These are phyloP conservation scores for Drosophila anomelani DNA, from an alignment of 2,888 invertebrate species.

Conservation along the genomic window DNA sequence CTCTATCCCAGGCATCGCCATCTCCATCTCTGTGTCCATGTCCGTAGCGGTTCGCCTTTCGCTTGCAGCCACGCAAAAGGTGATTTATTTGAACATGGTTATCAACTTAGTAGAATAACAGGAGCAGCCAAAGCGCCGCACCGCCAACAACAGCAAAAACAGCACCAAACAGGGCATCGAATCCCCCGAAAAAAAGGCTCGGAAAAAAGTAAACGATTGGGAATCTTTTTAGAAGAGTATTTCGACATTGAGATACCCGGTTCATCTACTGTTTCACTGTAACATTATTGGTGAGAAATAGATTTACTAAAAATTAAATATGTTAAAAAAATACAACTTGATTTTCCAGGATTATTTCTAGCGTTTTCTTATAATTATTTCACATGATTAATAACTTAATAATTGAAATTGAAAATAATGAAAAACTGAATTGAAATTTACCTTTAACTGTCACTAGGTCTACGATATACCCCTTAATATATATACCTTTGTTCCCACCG, in stretches of 20 bases:
- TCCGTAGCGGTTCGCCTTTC: conserved; percentile 66
- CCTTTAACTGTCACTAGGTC: too few relatives aligned
- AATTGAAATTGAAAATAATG: too few relatives aligned
- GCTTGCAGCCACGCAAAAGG: conserved; percentile 82
- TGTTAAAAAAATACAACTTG: neutral
- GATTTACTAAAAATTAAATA: neutral
- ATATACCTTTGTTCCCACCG: neutral
- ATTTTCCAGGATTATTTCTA: too few relatives aligned
- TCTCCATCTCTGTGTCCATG: conserved; percentile 40
- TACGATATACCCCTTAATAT: conserved; percentile 9
- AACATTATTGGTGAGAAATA: neutral
- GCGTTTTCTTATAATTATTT: too few relatives aligned
- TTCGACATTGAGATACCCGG: neutral
- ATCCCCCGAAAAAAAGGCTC: conserved; percentile 37
- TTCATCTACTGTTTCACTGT: neutral
- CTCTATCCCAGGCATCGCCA: conserved; percentile 15
- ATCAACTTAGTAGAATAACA: conserved; percentile 84
- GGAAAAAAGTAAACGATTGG: conserved; percentile 31
- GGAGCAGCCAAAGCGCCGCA: conserved; percentile 81
- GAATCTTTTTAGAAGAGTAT: neutral
- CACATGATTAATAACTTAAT: too few relatives aligned
- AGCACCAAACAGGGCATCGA: conserved; percentile 38
- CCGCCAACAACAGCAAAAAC: conserved; percentile 51
- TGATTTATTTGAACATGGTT: conserved; percentile 84
- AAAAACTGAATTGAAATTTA: too few relatives aligned